A percentile compares a stretch with the other conserved stretches of the same genome.
Evolutionary conservation across 2,113 vertebrate species (phyloP).

Genomic region (Phalacrocorax aristotelis): DNA sequence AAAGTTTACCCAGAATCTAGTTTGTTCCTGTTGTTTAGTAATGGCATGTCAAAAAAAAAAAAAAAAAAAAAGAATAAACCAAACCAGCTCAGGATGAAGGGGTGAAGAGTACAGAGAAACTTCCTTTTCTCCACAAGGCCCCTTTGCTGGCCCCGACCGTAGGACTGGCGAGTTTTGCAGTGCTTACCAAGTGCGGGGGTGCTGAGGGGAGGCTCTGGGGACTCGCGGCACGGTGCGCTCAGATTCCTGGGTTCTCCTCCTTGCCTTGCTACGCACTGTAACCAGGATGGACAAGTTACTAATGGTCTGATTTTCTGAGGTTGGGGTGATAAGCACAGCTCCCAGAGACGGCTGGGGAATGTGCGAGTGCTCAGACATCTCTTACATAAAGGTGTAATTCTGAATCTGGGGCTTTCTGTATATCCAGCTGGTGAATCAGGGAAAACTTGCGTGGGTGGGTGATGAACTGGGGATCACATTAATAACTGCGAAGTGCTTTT

Average conservation of each 20-base stretch:
- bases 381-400: not conserved
- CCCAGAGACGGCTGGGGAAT: not conserved
- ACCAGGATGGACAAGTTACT: not conserved
- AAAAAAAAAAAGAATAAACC: not conserved
- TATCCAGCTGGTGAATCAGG: not conserved
- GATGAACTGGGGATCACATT: not conserved
- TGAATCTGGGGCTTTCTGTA: not conserved
- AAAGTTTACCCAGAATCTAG: not conserved
- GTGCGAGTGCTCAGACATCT: not conserved
- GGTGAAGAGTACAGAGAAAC: conserved; percentile 33
- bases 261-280: not conserved
- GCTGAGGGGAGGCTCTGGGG: not conserved
- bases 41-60: not conserved
- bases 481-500: conserved; percentile 62
- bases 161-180: not conserved
- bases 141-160: not conserved
- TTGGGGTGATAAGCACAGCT: not conserved
- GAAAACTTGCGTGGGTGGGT: not conserved
- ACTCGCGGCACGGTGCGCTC: accelerated
- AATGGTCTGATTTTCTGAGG: not conserved
- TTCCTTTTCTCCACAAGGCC: conserved; percentile 11
- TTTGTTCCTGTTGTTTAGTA: conserved; percentile 45
- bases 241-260: not conserved
- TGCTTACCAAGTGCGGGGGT: not conserved
- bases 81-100: not conserved